Evolutionary conservation across 2,888 invertebrate genomes (phyloP), one percentile per base, ranked within the genome.

Genomic region (Drosophila glabriapex): DNA sequence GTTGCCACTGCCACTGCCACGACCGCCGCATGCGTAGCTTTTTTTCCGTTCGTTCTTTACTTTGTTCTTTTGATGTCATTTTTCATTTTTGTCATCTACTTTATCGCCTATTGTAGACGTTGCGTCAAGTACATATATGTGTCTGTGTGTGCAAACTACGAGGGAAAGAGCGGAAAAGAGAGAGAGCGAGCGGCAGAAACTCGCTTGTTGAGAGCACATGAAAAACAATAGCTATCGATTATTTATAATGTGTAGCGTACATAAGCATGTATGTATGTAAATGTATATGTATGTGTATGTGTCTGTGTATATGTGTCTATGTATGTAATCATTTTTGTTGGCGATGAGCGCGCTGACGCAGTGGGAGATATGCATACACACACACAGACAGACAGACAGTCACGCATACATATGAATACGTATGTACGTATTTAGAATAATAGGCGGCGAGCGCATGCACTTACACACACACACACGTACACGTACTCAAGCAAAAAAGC

Each of bases 21-120:
- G 50, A 56, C 78, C 80, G 71, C 84, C 85, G 85, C 85, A 85
- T 85, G 85, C 85, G 85, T 86, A 86, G 77, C 86, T 73, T 78
- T 64, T 61, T 55, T 76, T 70, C 53, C 59, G 54, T 68, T 68
- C 43, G 60, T 65, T 62, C 53, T 70, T 58, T 55, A 53, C 68
- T 69, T 65, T 67, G 41, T 67, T 72, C 65, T 68, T 61, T 61
- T 14, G 33, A 4, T 35, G 33, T 43, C n/a, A 33, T 52, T 68
- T 66, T 66, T 63, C 55, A 58, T 62, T 68, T 77, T 60, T 59
- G 29, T 68, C 41, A 53, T 55, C 55, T 60, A 62, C 62, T 52
- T 79, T 83, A 81, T 85, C 74, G 64, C 43, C 72, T 76, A 77
- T 74, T 79, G 72, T 74, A 63, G 68, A 66, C 69, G 52, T 69